Percentiles rank a stretch among this genome's conserved stretches.
phyloP scores from a whole-genome alignment of 2,113 vertebrate species.

The Pseudorasbora parva region DNA sequence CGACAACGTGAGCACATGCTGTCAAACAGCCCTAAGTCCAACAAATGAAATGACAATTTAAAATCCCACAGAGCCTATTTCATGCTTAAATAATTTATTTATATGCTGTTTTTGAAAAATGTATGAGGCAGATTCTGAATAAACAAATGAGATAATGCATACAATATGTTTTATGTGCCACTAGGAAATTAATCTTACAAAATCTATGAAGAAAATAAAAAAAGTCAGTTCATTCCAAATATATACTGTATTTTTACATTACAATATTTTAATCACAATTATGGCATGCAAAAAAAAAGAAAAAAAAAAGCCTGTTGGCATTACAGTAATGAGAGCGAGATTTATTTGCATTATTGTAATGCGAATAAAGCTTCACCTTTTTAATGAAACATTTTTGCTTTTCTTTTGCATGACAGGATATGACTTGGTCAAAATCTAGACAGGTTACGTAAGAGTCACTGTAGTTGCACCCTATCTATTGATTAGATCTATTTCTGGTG shows the following conservation, averaged over 20 bases:
- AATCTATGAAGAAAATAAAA: background rate
- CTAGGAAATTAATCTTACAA: background rate
- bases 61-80: conserved; percentile 9
- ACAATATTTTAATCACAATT: background rate
- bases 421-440: background rate
- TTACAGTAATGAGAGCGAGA: background rate
- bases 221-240: background rate
- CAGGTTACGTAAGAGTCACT: background rate
- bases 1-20: background rate
- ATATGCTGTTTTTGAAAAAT: background rate
- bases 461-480: background rate
- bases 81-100: conserved; percentile 24
- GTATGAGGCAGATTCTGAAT: background rate
- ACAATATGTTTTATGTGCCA: background rate
- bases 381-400: background rate
- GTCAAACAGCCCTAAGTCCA: background rate
- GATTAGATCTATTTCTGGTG: background rate
- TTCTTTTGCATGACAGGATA: background rate
- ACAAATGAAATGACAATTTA: conserved; percentile 17
- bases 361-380: background rate
- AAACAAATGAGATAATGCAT: background rate
- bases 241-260: background rate
- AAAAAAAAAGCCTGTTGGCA: background rate
- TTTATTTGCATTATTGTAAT: no score
- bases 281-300: background rate